These are phyloP conservation scores for Willowsia nigromaculata DNA, from an alignment of 2,888 invertebrate genomes.

Conservation along the genomic window DNA sequence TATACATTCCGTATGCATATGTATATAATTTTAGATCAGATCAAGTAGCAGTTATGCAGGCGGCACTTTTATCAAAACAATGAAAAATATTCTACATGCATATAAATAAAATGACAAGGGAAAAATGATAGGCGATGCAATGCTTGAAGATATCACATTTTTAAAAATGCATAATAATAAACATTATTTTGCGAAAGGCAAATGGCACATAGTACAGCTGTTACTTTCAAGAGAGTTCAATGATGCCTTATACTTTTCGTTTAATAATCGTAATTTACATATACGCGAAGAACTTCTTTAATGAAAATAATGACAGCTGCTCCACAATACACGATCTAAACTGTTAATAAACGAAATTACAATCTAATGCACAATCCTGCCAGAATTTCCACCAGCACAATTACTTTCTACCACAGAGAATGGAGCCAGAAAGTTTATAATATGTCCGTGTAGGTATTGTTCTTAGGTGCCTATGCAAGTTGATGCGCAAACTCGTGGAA, in stretches of 20 bases:
- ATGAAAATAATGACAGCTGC: slow-evolving; percentile 34
- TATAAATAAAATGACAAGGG: background rate
- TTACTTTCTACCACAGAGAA: background rate
- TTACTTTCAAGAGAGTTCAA: slow-evolving; percentile 2
- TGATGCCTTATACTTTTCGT: background rate
- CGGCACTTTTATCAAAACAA: slow-evolving; percentile 16
- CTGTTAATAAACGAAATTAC: background rate
- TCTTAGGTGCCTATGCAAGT: slow-evolving; percentile 22
- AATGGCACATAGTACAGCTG: slow-evolving; percentile 26
- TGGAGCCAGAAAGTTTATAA: background rate
- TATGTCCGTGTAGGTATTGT: background rate
- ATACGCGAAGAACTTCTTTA: slow-evolving; percentile 4
- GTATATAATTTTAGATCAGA: background rate
- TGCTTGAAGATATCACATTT: background rate
- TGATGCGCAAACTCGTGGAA: slow-evolving; percentile 43
- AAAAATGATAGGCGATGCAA: background rate
- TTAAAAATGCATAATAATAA: background rate
- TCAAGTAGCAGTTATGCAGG: background rate
- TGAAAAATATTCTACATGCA: slow-evolving; percentile 1
- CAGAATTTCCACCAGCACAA: background rate
- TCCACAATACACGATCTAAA: slow-evolving; percentile 5
- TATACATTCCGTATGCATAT: too few species aligned
- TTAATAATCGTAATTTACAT: slow-evolving; percentile 32
- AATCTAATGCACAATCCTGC: background rate
- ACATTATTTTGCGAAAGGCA: background rate